Base-by-base conservation (phyloP, 2,888 invertebrate species). In the Slavum lentiscoides region DNA sequence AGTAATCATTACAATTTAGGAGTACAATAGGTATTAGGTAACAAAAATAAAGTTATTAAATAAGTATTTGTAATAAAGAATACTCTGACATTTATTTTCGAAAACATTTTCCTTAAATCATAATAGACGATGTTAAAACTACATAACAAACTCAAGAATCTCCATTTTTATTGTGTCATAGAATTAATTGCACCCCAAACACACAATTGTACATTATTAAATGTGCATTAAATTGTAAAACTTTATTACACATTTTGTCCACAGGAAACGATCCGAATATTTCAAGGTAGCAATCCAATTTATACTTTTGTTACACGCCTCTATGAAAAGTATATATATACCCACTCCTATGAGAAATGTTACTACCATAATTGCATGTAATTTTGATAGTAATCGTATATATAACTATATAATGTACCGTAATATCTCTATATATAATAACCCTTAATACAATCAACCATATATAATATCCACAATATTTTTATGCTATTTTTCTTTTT, bases 221-320 rank as follows among this genome's bases (percentile, higher is more conserved):
- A 1, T 43, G 61, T n/a, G 5, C 39, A 17, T 23, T 17, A 11
- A 15, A 72, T 39, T 15, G 53, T 21, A 23, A 23, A 0, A n/a
- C 19, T 53, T 21, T 23, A 43, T 17, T 55, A 19, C 19, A 55
- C 19, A n/a, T 58, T 43, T 39, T 75, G 30, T 59, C 15, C 43
- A 7, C 75, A 67, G 67, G 75, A 75, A 67, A 75, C 30, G 21
- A 68, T 67, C 23, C 43, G n/a, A 67, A 59, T 58, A 30, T 75
- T 75, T 75, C 75, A 75, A 75, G 75, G 75, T 75, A 49, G 43
- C 15, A n/a, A 23, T 68, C 75, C 68, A 75, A 75, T 75, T 75
- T 59, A 30, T 75, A 49, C 67, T 49, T 75, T 75, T 74, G 43
- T 68, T 67, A 75, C 59, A 49, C 59, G 75, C 30, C 59, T 59